These are phyloP conservation scores for Tetraneura akinire DNA, from an alignment of 1,140 invertebrate species.

Conservation along the genomic window DNA sequence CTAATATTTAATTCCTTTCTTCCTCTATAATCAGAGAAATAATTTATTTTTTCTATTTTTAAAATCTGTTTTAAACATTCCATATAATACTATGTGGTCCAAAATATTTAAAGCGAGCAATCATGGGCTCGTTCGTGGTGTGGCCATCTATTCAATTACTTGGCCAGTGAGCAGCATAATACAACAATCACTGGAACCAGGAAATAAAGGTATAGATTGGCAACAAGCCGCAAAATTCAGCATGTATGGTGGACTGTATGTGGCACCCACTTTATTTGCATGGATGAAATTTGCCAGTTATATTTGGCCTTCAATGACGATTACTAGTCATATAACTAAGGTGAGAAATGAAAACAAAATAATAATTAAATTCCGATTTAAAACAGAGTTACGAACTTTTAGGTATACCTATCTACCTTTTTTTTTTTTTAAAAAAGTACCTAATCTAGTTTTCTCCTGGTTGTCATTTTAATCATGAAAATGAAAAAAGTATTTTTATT, in stretches of 20 bases:
- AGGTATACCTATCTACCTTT: too few relatives aligned
- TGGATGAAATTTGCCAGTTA: conserved; percentile 68
- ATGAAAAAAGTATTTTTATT: too few relatives aligned
- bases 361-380: too few relatives aligned
- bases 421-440: too few relatives aligned
- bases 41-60: too few relatives aligned
- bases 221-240: conserved; percentile 66
- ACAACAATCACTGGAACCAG: conserved; percentile 61
- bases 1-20: too few relatives aligned
- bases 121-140: conserved; percentile 63
- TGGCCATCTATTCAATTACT: conserved; percentile 70
- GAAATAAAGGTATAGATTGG: conserved; percentile 54
- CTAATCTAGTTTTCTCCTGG: too few relatives aligned
- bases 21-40: too few relatives aligned
- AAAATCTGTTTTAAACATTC: too few relatives aligned
- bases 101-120: conserved; percentile 34
- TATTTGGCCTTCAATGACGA: conserved; percentile 67
- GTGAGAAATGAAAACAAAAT: conserved; percentile 1
- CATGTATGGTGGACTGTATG: conserved; percentile 70
- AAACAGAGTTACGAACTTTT: too few relatives aligned
- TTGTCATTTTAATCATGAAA: too few relatives aligned
- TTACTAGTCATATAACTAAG: conserved; percentile 57
- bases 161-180: conserved; percentile 69
- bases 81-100: conserved; percentile 17
- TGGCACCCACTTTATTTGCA: conserved; percentile 71